Evolutionary conservation across 2,888 invertebrate genomes (phyloP), one percentile per base, ranked within the genome.

Genomic region (Zaprionus obscuricornis): DNA sequence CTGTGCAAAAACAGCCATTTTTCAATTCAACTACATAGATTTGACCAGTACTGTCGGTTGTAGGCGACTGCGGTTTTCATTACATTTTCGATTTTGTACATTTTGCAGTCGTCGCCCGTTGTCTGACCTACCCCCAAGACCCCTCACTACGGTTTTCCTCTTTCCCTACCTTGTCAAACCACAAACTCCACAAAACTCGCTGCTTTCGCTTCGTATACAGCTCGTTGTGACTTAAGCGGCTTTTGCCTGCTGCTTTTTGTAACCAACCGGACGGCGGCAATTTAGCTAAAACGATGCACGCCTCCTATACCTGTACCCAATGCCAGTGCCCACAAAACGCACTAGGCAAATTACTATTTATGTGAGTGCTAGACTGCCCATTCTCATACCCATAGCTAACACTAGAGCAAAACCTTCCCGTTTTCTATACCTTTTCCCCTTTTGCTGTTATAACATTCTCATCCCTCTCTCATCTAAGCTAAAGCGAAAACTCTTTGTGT

Each of bases 301-400:
- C 85, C 81, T 83, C n/a, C n/a, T n/a, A n/a, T n/a, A n/a, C n/a
- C n/a, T n/a, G n/a, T n/a, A n/a, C n/a, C n/a, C n/a, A n/a, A n/a
- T n/a, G 85, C 81, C 85, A 75, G 69, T 24, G 60, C 77, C 65
- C 66, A 66, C 66, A 66, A 63, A 82, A 79, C 85, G 79, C 79
- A 85, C 83, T 83, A 72, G 59, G 64, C 66, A 85, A 85, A 81
- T 83, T 81, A 74, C 81, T 83, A 85, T 85, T 81, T 85, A 85
- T 75, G 84, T 73, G 70, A 74, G 78, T 74, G 63, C 72, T 52
- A 59, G 54, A 46, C 58, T n/a, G 33, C 31, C 51, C 42, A 33
- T 29, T 31, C 29, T 8, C 24, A 29, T 2, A n/a, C 11, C 40
- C 7, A 18, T 4, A 10, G 17, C 17, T 13, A 40, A n/a, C 42